Evolutionary conservation across 2,797 vertebrate species (phyloP).

Genomic region (Percopsis omiscomaycus): DNA sequence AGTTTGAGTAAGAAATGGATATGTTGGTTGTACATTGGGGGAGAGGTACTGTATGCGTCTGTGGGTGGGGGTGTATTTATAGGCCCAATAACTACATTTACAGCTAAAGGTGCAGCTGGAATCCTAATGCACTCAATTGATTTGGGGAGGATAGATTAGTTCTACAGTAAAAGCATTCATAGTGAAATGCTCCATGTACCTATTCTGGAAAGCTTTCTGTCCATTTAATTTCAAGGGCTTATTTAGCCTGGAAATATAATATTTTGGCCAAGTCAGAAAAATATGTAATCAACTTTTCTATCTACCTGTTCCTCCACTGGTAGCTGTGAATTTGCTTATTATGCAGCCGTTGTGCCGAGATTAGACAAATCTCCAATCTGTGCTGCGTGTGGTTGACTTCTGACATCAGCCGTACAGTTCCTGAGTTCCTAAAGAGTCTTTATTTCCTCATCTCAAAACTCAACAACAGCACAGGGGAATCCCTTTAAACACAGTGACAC

Average conservation of each 20-base stretch:
- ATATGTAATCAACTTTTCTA: background rate
- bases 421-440: too few species aligned
- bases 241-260: constrained; percentile 31
- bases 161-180: constrained; percentile 50
- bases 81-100: constrained; percentile 23
- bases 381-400: background rate
- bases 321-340: constrained; percentile 48
- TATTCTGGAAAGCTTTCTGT: background rate
- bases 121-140: constrained; percentile 62
- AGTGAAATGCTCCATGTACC: background rate
- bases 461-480: too few species aligned
- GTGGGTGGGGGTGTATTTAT: constrained; percentile 12
- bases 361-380: constrained; percentile 70
- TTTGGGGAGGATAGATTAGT: constrained; percentile 32
- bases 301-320: background rate
- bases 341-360: constrained; percentile 63
- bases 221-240: constrained; percentile 40
- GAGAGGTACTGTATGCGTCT: background rate
- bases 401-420: too few species aligned
- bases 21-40: constrained; percentile 1
- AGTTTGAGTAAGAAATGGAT: background rate
- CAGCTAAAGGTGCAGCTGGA: constrained; percentile 32
- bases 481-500: too few species aligned
- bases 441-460: too few species aligned
- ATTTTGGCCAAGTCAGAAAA: constrained; percentile 1